A percentile compares a stretch with the other conserved stretches of the same genome.
Conservation (phyloP, 1,140 invertebrate species). For the Apolygus lucorum region DNA sequence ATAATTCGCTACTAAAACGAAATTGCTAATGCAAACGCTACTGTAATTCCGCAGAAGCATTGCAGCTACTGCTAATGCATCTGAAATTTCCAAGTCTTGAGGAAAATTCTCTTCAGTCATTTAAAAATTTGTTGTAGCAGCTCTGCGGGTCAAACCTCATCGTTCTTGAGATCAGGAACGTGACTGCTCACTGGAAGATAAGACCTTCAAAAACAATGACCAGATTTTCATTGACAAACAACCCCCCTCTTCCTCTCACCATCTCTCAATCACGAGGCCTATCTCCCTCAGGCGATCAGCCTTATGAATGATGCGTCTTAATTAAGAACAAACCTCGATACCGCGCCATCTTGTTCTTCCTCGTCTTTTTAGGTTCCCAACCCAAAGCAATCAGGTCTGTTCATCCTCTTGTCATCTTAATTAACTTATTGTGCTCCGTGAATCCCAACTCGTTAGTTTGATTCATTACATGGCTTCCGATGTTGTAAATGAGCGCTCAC, state of each 20-base stretch:
- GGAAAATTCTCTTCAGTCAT: too few relatives aligned
- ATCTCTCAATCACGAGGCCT: not conserved
- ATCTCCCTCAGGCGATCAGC: not conserved
- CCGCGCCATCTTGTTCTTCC: not conserved
- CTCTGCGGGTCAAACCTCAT: too few relatives aligned
- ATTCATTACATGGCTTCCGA: constrained; percentile 16
- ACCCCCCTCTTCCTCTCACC: not conserved
- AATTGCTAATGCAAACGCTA: too few relatives aligned
- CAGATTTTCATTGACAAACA: not conserved
- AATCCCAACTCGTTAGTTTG: constrained; percentile 8
- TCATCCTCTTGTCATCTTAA: constrained; percentile 14
- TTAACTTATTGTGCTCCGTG: constrained; percentile 3
- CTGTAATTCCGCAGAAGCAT: too few relatives aligned
- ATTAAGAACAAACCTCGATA: not conserved
- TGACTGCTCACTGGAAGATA: too few relatives aligned
- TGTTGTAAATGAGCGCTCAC: not conserved
- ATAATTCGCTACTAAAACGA: too few relatives aligned
- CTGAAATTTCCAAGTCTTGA: too few relatives aligned
- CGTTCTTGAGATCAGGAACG: too few relatives aligned
- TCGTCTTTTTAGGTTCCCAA: not conserved
- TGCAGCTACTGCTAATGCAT: too few relatives aligned
- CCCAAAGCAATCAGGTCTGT: constrained; percentile 2
- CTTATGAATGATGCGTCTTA: constrained; percentile 13
- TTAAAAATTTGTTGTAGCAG: too few relatives aligned
- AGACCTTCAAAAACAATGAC: constrained; percentile 2